Conservation (phyloP, 2,888 invertebrate genomes). For the Leptopilina syphax region DNA sequence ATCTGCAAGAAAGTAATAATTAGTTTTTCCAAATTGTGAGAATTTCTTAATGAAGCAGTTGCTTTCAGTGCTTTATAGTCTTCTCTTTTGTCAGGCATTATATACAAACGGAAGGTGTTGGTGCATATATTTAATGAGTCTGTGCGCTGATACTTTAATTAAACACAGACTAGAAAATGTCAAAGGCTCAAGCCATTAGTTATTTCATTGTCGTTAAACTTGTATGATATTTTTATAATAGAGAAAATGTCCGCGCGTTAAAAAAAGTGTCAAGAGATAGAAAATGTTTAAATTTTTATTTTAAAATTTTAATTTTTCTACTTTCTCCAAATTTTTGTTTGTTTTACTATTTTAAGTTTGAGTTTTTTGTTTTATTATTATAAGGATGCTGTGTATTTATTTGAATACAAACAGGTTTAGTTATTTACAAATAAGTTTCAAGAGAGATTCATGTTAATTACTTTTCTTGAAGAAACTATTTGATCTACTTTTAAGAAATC, state of each 20-base stretch:
- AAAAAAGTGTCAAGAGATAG: too few relatives aligned
- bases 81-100: neutral
- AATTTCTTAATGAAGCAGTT: conserved; percentile 1
- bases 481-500: neutral
- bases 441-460: conserved; percentile 18
- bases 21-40: conserved; percentile 22
- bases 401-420: neutral
- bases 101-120: neutral
- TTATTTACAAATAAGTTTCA: conserved; percentile 2
- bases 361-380: neutral
- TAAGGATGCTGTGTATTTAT: neutral
- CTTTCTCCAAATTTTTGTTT: too few relatives aligned
- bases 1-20: conserved; percentile 68
- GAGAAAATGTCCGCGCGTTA: neutral
- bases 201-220: neutral
- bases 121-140: neutral
- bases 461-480: conserved; percentile 1
- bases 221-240: neutral
- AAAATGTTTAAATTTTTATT: too few relatives aligned
- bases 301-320: too few relatives aligned
- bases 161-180: neutral
- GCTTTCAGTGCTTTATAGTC: neutral
- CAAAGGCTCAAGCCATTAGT: conserved; percentile 13
- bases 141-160: conserved; percentile 10
- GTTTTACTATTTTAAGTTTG: too few relatives aligned